Evolutionary conservation across 92 coral and sea anemone species (phyloP), one percentile per base, ranked within the genome.

Genomic region (Parazoanthus swiftii): DNA sequence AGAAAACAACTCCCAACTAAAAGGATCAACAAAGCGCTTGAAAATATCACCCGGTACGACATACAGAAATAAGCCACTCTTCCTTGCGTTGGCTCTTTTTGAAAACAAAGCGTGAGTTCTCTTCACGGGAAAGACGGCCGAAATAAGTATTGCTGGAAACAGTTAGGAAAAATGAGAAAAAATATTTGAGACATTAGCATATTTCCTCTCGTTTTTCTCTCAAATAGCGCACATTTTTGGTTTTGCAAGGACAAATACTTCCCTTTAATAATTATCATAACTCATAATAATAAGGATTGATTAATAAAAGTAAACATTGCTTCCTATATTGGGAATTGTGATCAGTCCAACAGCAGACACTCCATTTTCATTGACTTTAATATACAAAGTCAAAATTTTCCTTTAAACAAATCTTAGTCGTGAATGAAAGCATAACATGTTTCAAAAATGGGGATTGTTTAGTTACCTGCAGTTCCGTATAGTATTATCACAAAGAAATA

Each of bases 301-400:
- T 46, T 84, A 84, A 70, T 26, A 23, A 25, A 84, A 71, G 48
- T 74, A 84, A 48, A 84, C 87, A 84, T 70, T 14, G 48, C 79
- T 71, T 48, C 67, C 58, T 54, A 80, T 71, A 72, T 46, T 18
- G 78, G 87, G 44, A 70, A 71, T 35, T 3, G 26, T 71, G 87
- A 84, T 84, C 65, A 29, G 65, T 70, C 15, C 70, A 6, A 26
- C 68, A 72, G 48, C 14, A 25, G 21, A 6, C n/a, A 65, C 76
- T 72, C 25, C 25, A 72, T 20, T 20, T 70, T 11, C n/a, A 51
- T 46, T 71, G 78, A 25, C 78, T 46, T 15, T 14, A 14, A 58
- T 44, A 44, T 48, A 66, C 38, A 71, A 20, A 58, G 44, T 54
- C 73, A 58, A 58, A 58, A 58, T 6, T 58, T 56, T 5, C 65